A percentile compares a stretch with the other conserved stretches of the same genome.
phyloP scores from a whole-genome alignment of 1,140 invertebrate genomes.

The Parapsyche elsis region DNA sequence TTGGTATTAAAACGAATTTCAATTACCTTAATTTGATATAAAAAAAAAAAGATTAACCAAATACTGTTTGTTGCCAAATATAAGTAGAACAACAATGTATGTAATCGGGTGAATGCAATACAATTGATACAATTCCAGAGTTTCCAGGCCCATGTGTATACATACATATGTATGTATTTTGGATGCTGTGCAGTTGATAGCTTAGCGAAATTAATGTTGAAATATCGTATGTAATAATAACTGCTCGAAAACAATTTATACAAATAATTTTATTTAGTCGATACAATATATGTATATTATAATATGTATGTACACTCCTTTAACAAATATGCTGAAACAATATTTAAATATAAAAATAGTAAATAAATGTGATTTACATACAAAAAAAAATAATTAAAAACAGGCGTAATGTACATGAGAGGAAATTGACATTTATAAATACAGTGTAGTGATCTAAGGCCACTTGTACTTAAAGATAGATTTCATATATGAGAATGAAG shows the following conservation, averaged over 20 bases:
- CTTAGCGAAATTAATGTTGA: not conserved
- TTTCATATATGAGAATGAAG: not conserved
- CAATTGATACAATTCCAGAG: no score
- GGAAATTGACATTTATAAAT: constrained; percentile 28
- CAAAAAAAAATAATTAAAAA: not conserved
- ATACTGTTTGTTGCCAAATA: no score
- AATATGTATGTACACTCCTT: not conserved
- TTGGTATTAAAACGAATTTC: no score
- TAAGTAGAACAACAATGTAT: no score
- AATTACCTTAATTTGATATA: no score
- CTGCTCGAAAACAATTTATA: not conserved
- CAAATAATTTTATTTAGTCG: constrained; percentile 30
- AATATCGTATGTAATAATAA: not conserved
- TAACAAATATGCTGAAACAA: constrained; percentile 16
- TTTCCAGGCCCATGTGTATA: no score
- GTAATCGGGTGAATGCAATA: no score
- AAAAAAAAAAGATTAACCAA: no score
- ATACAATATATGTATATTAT: constrained; percentile 10
- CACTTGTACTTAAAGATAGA: constrained; percentile 48
- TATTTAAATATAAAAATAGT: constrained; percentile 11
- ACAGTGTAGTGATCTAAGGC: constrained; percentile 49
- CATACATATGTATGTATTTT: not conserved
- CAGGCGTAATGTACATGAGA: constrained; percentile 20
- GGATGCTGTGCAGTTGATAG: no score
- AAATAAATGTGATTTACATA: constrained; percentile 14